Conservation (phyloP, 2,797 vertebrate species). For the Crenichthys baileyi region DNA sequence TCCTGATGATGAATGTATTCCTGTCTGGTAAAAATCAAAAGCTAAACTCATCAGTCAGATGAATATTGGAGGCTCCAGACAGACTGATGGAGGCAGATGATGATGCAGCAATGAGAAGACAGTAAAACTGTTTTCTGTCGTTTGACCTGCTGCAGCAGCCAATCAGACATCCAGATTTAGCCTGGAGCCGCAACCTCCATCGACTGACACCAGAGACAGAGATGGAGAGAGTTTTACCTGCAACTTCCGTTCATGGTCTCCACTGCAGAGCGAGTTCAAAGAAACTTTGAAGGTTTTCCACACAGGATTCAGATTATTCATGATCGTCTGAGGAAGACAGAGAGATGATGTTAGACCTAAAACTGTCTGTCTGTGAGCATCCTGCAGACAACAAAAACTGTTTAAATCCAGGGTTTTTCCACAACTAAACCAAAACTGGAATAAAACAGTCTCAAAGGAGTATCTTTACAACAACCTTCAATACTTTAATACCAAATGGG, state of each 20-base stretch:
- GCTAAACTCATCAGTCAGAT: too few relatives aligned
- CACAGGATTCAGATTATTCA: slow-evolving; percentile 97
- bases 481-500: too few relatives aligned
- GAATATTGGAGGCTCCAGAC: too few relatives aligned
- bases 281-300: slow-evolving; percentile 99
- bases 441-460: too few relatives aligned
- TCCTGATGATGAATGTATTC: too few relatives aligned
- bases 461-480: too few relatives aligned
- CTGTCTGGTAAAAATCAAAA: too few relatives aligned
- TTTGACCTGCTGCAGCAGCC: slow-evolving; percentile 13
- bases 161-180: slow-evolving; percentile 28
- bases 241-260: slow-evolving; percentile 92
- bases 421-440: too few relatives aligned
- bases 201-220: slow-evolving; percentile 33
- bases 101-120: too few relatives aligned
- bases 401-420: too few relatives aligned
- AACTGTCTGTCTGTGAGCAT: neutral
- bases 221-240: slow-evolving; percentile 46
- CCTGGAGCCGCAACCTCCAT: slow-evolving; percentile 23
- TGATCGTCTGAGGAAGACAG: slow-evolving; percentile 85
- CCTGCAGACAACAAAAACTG: neutral
- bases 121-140: rapidly evolving
- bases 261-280: slow-evolving; percentile 95
- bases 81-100: too few relatives aligned
- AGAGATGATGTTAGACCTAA: slow-evolving; percentile 7